Conservation (phyloP, 2,113 vertebrate genomes). For the Melanerpes aurifrons region DNA sequence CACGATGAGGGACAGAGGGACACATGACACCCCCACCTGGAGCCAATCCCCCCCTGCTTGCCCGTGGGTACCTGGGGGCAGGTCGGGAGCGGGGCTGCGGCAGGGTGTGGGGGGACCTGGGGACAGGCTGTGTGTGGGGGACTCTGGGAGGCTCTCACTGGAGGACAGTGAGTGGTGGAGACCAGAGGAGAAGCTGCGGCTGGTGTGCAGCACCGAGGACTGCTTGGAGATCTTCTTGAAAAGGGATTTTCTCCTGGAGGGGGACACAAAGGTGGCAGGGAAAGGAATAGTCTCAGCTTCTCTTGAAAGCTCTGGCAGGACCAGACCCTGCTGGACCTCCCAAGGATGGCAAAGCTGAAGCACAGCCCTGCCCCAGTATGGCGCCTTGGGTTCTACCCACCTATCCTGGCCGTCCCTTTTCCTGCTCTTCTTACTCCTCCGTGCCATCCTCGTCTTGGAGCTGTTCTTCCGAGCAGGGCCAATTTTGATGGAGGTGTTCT, state of each 20-base stretch:
- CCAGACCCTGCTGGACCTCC: accelerated
- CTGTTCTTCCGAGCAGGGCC: conserved; percentile 91
- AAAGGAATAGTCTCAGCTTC: background rate
- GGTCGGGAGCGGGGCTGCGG: conserved; percentile 87
- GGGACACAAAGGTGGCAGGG: background rate
- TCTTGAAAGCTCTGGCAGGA: background rate
- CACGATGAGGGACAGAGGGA: background rate
- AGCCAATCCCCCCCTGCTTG: accelerated
- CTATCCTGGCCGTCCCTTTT: conserved; percentile 91
- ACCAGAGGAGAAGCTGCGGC: conserved; percentile 94
- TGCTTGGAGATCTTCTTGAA: conserved; percentile 96
- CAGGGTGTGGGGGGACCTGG: conserved; percentile 88
- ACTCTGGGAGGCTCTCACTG: conserved; percentile 94
- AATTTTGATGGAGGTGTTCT: conserved; percentile 95
- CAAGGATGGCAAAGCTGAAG: accelerated
- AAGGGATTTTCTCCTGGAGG: conserved; percentile 84
- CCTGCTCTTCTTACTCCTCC: conserved; percentile 89
- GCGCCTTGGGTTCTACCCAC: conserved; percentile 57
- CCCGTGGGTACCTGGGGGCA: conserved; percentile 75
- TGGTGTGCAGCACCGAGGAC: conserved; percentile 87
- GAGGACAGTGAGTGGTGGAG: conserved; percentile 96
- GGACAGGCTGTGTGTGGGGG: conserved; percentile 95
- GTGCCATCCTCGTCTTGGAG: conserved; percentile 93
- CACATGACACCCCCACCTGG: background rate
- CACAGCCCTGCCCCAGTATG: background rate